Base-by-base conservation (phyloP, 1,140 invertebrate species). In the Conopomorpha cramerella region DNA sequence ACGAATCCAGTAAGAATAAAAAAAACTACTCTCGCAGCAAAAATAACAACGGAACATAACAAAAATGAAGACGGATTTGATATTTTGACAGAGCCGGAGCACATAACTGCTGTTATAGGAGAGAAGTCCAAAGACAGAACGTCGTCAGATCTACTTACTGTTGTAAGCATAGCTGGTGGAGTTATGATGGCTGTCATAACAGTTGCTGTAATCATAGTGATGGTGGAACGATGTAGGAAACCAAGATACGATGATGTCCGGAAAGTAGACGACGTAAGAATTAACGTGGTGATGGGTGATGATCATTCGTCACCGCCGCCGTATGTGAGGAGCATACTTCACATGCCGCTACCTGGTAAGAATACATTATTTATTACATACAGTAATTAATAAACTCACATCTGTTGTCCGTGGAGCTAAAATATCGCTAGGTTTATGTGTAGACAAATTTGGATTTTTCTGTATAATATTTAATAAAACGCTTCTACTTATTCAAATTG, bases 331-430 rank as follows among this genome's bases (percentile, higher is more conserved):
- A 82, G 78, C 43, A 80, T 81, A 29, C 81, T 81, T 39, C 80
- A 82, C 46, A 78, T 72, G 35, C 79, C 81, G 1, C 48, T 81
- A 36, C 81, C 81, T 65, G 81, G 80, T 81, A 67, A 56, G 16
- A 26, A 30, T 28, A 8, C 3, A 12, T n/a, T n/a, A 16, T 11
- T 26, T 27, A 14, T 28, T 30, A 33, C 15, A 4, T 31, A 26
- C 30, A 15, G 36, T 31, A 16, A 10, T 16, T 8, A 27, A 37
- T 23, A 14, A n/a, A n/a, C n/a, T n/a, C n/a, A n/a, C n/a, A n/a
- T n/a, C n/a, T n/a, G n/a, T n/a, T n/a, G n/a, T n/a, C n/a, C n/a
- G n/a, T n/a, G n/a, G n/a, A n/a, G n/a, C n/a, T n/a, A n/a, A n/a
- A n/a, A n/a, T n/a, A n/a, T n/a, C n/a, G n/a, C n/a, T n/a, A n/a